Evolutionary conservation across 2,113 vertebrate genomes (phyloP).

Genomic region (Dromaius novaehollandiae): DNA sequence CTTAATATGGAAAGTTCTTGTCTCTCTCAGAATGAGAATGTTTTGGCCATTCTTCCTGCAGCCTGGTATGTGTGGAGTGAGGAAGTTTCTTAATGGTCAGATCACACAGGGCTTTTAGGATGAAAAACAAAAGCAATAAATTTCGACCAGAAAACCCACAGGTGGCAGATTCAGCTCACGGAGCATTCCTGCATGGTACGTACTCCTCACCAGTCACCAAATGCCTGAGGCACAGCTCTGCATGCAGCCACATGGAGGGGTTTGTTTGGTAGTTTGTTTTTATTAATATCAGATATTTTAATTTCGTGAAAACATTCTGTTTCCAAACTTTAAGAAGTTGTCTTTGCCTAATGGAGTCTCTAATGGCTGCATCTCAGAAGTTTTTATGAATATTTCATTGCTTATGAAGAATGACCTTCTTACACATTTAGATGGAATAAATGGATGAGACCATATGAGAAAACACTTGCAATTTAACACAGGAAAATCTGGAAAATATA

Average conservation of each 20-base stretch:
- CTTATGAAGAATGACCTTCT: conserved; percentile 23
- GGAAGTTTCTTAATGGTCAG: neutral
- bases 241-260: fast-evolving
- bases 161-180: neutral
- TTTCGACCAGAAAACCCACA: neutral
- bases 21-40: fast-evolving
- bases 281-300: neutral
- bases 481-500: neutral
- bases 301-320: neutral
- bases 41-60: fast-evolving
- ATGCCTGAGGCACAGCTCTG: neutral
- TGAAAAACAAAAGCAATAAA: neutral
- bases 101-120: neutral
- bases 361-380: neutral
- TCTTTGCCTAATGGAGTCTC: conserved; percentile 27
- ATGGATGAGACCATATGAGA: neutral
- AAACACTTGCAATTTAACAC: neutral
- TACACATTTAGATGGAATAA: conserved; percentile 11
- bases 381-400: conserved; percentile 37
- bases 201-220: neutral
- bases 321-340: neutral
- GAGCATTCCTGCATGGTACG: neutral
- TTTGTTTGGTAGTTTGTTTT: neutral
- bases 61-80: fast-evolving
- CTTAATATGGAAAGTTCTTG: neutral